Conservation (phyloP, 2,888 invertebrate species). For the Coleophora flavipennella region DNA sequence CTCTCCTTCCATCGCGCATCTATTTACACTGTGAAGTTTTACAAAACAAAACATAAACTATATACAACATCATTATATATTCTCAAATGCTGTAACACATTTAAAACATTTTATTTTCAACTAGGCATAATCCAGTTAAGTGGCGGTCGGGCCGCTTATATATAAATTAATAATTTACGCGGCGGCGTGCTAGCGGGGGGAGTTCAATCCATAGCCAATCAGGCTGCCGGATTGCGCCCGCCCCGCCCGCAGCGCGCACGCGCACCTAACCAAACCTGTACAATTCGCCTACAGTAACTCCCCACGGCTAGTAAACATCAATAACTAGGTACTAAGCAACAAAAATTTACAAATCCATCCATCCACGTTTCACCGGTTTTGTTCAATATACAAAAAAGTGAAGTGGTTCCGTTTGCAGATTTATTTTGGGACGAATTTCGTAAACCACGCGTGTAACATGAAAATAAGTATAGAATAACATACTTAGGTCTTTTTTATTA, state of each 20-base stretch:
- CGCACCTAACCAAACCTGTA: constrained; percentile 31
- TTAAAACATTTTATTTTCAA: constrained; percentile 71
- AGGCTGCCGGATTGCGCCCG: neutral
- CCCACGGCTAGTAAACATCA: constrained; percentile 25
- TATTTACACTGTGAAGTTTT: constrained; percentile 63
- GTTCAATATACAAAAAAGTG: constrained; percentile 30
- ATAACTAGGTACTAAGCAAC: constrained; percentile 51
- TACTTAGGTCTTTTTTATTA: too few species aligned
- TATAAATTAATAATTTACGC: constrained; percentile 44
- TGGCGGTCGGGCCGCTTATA: constrained; percentile 34
- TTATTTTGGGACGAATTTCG: too few species aligned
- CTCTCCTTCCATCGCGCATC: constrained; percentile 40
- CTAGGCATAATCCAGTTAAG: constrained; percentile 62
- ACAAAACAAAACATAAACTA: constrained; percentile 72
- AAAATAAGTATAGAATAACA: too few species aligned
- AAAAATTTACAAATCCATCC: constrained; percentile 37
- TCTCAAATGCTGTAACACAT: constrained; percentile 73
- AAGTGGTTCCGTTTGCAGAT: constrained; percentile 27
- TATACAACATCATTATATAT: constrained; percentile 72
- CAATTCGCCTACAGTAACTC: constrained; percentile 40
- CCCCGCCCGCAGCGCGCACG: constrained; percentile 11
- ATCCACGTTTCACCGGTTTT: constrained; percentile 30
- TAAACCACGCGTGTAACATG: too few species aligned
- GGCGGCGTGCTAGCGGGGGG: constrained; percentile 12
- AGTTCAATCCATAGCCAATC: neutral